These are phyloP conservation scores for Ornithoptera alexandrae DNA, from an alignment of 2,888 invertebrate species.

Conservation along the genomic window DNA sequence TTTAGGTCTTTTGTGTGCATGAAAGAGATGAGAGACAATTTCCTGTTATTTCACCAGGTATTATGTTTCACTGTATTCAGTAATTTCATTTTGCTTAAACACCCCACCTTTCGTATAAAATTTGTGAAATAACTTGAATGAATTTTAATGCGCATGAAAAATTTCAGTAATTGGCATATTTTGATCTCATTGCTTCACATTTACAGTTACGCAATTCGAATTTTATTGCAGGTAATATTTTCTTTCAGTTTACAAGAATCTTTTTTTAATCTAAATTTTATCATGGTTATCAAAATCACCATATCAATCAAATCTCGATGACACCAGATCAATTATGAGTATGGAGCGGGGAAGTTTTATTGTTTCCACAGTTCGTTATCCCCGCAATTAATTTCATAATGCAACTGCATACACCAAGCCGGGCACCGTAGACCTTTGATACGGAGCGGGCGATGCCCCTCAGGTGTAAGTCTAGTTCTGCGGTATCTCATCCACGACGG, in stretches of 20 bases:
- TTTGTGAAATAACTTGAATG: constrained; percentile 12
- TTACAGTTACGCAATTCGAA: constrained; percentile 5
- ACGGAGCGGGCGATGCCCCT: constrained; percentile 60
- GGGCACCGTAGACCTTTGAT: constrained; percentile 55
- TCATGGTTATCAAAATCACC: too few relatives aligned
- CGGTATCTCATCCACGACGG: constrained; percentile 46
- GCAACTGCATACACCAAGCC: constrained; percentile 38
- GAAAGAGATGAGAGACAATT: too few relatives aligned
- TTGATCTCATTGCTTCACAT: neutral
- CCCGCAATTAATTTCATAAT: constrained; percentile 23
- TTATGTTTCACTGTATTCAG: too few relatives aligned
- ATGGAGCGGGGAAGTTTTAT: constrained; percentile 8
- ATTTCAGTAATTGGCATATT: constrained; percentile 18
- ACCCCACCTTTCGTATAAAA: constrained; percentile 1
- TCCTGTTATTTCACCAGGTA: too few relatives aligned
- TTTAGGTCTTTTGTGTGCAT: too few relatives aligned
- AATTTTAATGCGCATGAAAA: constrained; percentile 17
- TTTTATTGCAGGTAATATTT: constrained; percentile 6
- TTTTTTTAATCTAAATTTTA: neutral
- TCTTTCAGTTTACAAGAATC: neutral
- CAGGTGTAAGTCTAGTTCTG: constrained; percentile 51
- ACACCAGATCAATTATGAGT: too few relatives aligned
- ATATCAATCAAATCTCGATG: too few relatives aligned
- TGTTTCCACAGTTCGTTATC: constrained; percentile 16
- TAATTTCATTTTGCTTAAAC: too few relatives aligned